A percentile compares a stretch with the other conserved stretches of the same genome.
Conservation (phyloP, 2,888 invertebrate genomes). For the Morpho deidamia region DNA sequence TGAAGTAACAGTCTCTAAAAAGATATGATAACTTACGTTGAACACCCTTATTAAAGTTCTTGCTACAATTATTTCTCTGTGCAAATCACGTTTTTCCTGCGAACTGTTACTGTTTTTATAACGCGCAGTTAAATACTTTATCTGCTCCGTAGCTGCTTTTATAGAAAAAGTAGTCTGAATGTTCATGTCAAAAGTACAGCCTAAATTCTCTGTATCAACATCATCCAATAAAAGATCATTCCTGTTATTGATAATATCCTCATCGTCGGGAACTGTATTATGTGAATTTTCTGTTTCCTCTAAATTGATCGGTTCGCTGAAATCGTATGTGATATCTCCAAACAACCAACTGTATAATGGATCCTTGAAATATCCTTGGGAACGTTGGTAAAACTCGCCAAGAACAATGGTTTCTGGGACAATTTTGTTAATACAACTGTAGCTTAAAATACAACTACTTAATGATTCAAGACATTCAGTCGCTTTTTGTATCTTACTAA, state of each 20-base stretch:
- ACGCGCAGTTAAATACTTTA: conserved; percentile 2
- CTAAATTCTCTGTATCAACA: conserved; percentile 23
- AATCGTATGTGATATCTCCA: conserved; percentile 29
- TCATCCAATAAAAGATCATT: conserved; percentile 40
- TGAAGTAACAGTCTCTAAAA: neutral
- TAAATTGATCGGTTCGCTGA: conserved; percentile 17
- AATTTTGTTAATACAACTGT: conserved; percentile 22
- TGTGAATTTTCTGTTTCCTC: conserved; percentile 13
- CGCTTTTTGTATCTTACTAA: conserved; percentile 33
- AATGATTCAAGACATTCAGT: conserved; percentile 39
- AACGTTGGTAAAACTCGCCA: conserved; percentile 27
- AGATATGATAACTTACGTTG: conserved; percentile 14
- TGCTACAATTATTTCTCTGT: conserved; percentile 25
- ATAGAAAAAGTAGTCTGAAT: conserved; percentile 15
- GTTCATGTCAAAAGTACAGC: neutral
- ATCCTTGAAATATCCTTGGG: conserved; percentile 21
- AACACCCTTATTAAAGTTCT: conserved; percentile 33
- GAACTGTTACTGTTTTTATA: conserved; percentile 6
- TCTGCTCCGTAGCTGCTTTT: neutral
- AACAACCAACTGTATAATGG: conserved; percentile 49
- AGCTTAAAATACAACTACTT: conserved; percentile 40
- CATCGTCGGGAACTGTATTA: neutral
- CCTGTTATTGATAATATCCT: conserved; percentile 30
- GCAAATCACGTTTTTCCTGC: conserved; percentile 27
- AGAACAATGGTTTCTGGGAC: conserved; percentile 31